phyloP scores from a whole-genome alignment of 1,140 invertebrate species.

The Notospermus geniculatus region DNA sequence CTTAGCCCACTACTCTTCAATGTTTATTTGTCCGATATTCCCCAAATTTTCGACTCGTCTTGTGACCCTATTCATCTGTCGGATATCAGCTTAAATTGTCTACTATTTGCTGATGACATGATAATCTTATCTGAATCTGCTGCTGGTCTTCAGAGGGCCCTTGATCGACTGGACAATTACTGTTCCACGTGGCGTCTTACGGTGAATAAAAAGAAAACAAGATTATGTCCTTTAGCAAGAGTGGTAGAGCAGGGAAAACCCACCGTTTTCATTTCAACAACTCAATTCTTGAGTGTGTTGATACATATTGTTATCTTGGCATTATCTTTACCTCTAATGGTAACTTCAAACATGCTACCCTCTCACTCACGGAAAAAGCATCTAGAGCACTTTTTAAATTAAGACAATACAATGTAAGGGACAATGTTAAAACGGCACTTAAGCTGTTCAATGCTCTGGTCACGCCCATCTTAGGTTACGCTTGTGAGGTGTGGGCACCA shows the following conservation, averaged over 20 bases:
- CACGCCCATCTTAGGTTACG: not conserved
- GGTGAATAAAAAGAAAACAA: not conserved
- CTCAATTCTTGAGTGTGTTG: not conserved
- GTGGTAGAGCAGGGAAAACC: not conserved
- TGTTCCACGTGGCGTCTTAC: not conserved
- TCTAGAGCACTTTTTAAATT: not conserved
- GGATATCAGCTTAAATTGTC: not conserved
- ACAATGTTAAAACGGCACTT: not conserved
- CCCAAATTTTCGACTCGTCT: not conserved
- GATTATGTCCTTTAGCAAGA: not conserved
- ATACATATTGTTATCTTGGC: not conserved
- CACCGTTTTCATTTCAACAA: not conserved
- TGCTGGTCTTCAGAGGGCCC: not conserved
- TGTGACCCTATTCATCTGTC: not conserved
- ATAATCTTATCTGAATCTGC: not conserved
- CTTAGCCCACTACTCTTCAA: not conserved
- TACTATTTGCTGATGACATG: not conserved
- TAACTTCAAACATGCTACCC: not conserved
- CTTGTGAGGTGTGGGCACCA: not conserved
- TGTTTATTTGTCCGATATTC: not conserved
- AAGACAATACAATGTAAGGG: not conserved
- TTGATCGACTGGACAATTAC: not conserved
- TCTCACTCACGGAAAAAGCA: not conserved
- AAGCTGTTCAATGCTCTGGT: not conserved
- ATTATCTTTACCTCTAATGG: not conserved